A percentile compares a stretch with the other conserved stretches of the same genome.
phyloP scores from a whole-genome alignment of 2,888 invertebrate species.

The Helicoverpa assulta region DNA sequence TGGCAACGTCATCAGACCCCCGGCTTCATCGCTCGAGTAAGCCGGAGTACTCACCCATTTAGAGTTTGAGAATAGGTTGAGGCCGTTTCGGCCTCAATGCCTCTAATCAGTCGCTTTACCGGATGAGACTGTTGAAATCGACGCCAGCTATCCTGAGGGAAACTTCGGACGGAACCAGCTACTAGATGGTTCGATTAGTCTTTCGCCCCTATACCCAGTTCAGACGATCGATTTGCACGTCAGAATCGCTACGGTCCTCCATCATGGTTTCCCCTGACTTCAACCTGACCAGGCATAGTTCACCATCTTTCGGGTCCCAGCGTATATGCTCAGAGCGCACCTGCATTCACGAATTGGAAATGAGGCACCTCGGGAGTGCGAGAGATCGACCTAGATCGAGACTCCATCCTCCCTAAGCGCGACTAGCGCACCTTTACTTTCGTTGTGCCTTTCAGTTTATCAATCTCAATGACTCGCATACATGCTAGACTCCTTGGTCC shows the following conservation, averaged over 20 bases:
- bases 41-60: conserved; percentile 93
- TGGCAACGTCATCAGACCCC: conserved; percentile 90
- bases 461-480: conserved; percentile 92
- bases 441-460: conserved; percentile 91
- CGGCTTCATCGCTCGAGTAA: conserved; percentile 90
- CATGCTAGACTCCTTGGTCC: conserved; percentile 86
- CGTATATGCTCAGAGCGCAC: conserved; percentile 92
- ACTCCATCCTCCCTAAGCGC: conserved; percentile 83
- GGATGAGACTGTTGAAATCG: conserved; percentile 89
- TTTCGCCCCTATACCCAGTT: conserved; percentile 93
- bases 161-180: conserved; percentile 94
- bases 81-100: conserved; percentile 92
- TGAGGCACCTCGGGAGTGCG: conserved; percentile 91
- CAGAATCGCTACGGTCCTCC: conserved; percentile 94
- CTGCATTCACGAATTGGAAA: conserved; percentile 81
- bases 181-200: conserved; percentile 94
- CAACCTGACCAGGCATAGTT: conserved; percentile 93
- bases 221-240: conserved; percentile 95
- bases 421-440: conserved; percentile 89
- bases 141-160: conserved; percentile 93
- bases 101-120: conserved; percentile 95
- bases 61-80: conserved; percentile 95
- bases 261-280: conserved; percentile 93
- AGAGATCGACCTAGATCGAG: conserved; percentile 75
- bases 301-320: conserved; percentile 94